Percentiles rank a stretch among this genome's conserved stretches.
Conservation (phyloP, 2,888 invertebrate genomes). For the Leptopilina syphax region DNA sequence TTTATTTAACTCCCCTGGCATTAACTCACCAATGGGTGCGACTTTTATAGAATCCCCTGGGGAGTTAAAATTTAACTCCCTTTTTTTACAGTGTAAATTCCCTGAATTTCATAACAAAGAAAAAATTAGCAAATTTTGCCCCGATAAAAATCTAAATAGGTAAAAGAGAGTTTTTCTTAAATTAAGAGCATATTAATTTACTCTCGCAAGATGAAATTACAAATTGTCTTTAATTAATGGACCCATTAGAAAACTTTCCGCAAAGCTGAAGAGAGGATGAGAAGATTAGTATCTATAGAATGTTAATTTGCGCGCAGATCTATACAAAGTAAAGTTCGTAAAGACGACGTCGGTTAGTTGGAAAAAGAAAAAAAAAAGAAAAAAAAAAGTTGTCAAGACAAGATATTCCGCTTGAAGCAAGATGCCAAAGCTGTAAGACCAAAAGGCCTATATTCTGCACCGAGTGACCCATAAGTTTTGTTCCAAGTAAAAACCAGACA, state of each 20-base stretch:
- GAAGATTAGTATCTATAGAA: background rate
- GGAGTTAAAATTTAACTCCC: no score
- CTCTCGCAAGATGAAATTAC: background rate
- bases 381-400: constrained; percentile 62
- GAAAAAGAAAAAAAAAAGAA: no score
- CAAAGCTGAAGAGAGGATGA: background rate
- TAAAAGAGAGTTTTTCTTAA: background rate
- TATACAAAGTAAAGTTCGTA: no score
- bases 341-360: background rate
- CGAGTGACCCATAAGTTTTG: constrained; percentile 51
- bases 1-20: no score
- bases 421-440: constrained; percentile 23
- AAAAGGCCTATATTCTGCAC: constrained; percentile 51
- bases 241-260: background rate
- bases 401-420: constrained; percentile 56
- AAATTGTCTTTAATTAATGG: constrained; percentile 9
- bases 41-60: no score
- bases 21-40: no score
- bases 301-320: background rate
- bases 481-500: constrained; percentile 26
- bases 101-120: no score
- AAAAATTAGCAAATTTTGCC: no score
- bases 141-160: background rate
- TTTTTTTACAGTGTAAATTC: no score
- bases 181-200: background rate